phyloP scores from a whole-genome alignment of 2,113 vertebrate species.

The Syngnathoides biaculeatus region DNA sequence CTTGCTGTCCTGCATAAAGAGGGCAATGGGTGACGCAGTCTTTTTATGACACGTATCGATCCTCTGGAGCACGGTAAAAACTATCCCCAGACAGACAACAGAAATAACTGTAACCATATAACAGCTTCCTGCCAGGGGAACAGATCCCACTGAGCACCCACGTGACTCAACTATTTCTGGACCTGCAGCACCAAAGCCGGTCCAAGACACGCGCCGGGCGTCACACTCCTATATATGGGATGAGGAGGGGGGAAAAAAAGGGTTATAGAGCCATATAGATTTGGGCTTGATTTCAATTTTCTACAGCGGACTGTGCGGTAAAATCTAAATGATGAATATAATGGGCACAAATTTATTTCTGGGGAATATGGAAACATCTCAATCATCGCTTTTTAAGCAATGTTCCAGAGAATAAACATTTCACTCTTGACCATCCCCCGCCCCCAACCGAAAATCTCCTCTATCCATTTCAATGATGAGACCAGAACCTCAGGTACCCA shows the following conservation, averaged over 20 bases:
- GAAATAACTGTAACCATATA: constrained; percentile 82
- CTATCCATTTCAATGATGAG: background rate
- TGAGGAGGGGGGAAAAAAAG: constrained; percentile 19
- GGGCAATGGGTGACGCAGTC: constrained; percentile 72
- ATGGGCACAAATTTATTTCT: background rate
- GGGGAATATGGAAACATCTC: background rate
- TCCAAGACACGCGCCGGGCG: constrained; percentile 57
- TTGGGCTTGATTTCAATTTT: constrained; percentile 9
- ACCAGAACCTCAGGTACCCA: background rate
- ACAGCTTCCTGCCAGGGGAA: constrained; percentile 78
- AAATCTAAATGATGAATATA: constrained; percentile 4
- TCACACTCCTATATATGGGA: constrained; percentile 36
- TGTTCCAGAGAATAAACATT: background rate
- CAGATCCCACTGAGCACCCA: constrained; percentile 71
- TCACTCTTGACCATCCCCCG: background rate
- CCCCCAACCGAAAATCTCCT: background rate
- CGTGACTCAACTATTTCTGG: constrained; percentile 74
- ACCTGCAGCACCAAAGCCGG: constrained; percentile 63
- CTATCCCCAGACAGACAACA: constrained; percentile 78
- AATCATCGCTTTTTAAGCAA: background rate
- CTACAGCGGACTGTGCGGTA: background rate
- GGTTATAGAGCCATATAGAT: constrained; percentile 48
- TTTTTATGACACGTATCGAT: constrained; percentile 80
- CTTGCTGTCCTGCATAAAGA: constrained; percentile 62
- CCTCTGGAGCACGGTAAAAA: constrained; percentile 73